A percentile compares a stretch with the other conserved stretches of the same genome.
phyloP scores from a whole-genome alignment of 2,797 vertebrate genomes.

The Enteromius thamalakanensis region DNA sequence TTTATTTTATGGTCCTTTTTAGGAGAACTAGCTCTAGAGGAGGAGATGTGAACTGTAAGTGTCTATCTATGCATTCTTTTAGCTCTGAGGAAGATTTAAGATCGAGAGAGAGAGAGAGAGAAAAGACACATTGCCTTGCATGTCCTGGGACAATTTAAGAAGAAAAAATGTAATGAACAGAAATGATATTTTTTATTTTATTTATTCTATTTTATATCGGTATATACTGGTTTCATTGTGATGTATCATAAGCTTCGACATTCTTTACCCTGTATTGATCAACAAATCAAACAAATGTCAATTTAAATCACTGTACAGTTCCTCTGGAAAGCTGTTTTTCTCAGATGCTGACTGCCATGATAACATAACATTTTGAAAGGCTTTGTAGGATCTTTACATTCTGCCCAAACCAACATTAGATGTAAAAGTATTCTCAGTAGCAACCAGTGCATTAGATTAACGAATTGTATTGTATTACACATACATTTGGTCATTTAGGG shows the following conservation, averaged over 20 bases:
- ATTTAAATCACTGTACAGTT: slow-evolving; percentile 39
- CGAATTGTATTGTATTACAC: neutral
- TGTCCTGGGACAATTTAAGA: slow-evolving; percentile 71
- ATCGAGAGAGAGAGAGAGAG: slow-evolving; percentile 53
- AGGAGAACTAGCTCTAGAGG: slow-evolving; percentile 70
- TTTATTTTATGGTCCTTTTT: slow-evolving; percentile 64
- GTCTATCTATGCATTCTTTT: slow-evolving; percentile 93
- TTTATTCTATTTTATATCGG: slow-evolving; percentile 99
- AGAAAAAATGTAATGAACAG: slow-evolving; percentile 77
- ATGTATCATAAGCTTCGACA: slow-evolving; percentile 69
- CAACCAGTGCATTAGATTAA: too few relatives aligned
- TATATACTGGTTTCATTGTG: slow-evolving; percentile 81
- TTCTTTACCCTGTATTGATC: slow-evolving; percentile 50
- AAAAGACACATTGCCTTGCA: slow-evolving; percentile 79
- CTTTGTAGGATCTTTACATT: neutral
- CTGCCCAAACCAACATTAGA: slow-evolving; percentile 21
- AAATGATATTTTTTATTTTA: slow-evolving; percentile 95
- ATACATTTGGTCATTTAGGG: neutral
- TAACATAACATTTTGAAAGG: neutral
- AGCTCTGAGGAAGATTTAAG: slow-evolving; percentile 73
- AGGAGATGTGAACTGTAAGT: slow-evolving; percentile 66
- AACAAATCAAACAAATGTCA: slow-evolving; percentile 30
- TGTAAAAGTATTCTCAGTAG: neutral
- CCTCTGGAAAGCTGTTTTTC: neutral
- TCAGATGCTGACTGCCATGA: slow-evolving; percentile 26